Conservation (phyloP, 2,888 invertebrate genomes). For the Venustoraphidia nigricollis region DNA sequence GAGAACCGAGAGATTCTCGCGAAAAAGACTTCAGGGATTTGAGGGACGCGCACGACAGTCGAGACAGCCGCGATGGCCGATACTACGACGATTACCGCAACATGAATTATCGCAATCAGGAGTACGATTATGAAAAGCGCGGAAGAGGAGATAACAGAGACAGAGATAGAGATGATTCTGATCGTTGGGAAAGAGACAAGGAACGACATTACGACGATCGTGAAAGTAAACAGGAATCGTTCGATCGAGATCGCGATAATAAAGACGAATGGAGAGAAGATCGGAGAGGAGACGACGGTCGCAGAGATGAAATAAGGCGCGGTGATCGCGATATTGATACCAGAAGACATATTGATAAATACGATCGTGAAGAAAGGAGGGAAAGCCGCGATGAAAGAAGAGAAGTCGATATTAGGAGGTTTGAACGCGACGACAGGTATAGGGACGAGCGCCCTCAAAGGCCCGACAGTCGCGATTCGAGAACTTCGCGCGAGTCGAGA, state of each 20-base stretch:
- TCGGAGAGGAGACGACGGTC: constrained; percentile 17
- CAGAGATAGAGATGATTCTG: constrained; percentile 8
- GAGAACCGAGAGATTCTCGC: constrained; percentile 13
- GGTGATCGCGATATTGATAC: constrained; percentile 18
- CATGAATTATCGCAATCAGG: constrained; percentile 12
- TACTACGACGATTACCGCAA: constrained; percentile 28
- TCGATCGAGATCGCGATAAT: constrained; percentile 9
- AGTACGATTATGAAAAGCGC: constrained; percentile 19
- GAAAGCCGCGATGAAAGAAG: constrained; percentile 13
- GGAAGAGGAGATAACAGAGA: constrained; percentile 18
- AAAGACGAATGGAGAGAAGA: constrained; percentile 16
- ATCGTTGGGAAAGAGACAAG: constrained; percentile 8
- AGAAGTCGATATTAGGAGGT: background rate
- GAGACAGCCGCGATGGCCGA: constrained; percentile 18
- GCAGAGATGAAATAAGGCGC: constrained; percentile 14
- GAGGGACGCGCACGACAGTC: constrained; percentile 15
- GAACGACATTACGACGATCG: constrained; percentile 23
- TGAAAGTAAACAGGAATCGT: constrained; percentile 19
- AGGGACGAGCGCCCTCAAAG: constrained; percentile 35
- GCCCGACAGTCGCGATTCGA: constrained; percentile 41
- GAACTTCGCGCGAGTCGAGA: constrained; percentile 35
- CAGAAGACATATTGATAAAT: constrained; percentile 14
- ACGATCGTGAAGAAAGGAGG: constrained; percentile 16
- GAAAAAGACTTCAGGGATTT: constrained; percentile 12
- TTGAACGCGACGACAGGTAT: background rate